phyloP scores from a whole-genome alignment of 2,888 invertebrate species.

The Lycia hirtaria region DNA sequence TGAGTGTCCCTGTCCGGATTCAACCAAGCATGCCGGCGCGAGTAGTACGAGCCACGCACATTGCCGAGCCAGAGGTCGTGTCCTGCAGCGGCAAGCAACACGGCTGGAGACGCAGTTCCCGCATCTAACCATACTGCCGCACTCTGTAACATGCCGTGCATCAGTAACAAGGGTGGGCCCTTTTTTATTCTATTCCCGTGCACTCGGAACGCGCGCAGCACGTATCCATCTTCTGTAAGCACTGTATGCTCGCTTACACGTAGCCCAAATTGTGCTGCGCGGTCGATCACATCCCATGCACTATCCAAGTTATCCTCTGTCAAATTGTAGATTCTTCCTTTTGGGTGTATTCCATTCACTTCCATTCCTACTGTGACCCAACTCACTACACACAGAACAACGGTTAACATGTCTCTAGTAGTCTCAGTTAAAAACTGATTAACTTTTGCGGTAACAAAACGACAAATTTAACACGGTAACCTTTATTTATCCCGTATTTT shows the following conservation, averaged over 20 bases:
- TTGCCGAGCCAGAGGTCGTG: slow-evolving; percentile 47
- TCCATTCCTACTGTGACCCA: background rate
- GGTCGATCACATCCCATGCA: background rate
- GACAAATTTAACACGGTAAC: no score
- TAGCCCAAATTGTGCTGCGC: slow-evolving; percentile 51
- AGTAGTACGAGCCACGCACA: slow-evolving; percentile 60
- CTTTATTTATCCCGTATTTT: no score
- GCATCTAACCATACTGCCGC: slow-evolving; percentile 64
- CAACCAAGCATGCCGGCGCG: slow-evolving; percentile 73
- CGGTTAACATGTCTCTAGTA: background rate
- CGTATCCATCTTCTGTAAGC: slow-evolving; percentile 65
- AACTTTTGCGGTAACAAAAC: no score
- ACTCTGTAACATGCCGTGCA: slow-evolving; percentile 68
- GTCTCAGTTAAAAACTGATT: no score
- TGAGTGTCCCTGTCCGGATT: slow-evolving; percentile 59
- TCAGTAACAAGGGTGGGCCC: slow-evolving; percentile 61
- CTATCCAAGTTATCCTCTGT: background rate
- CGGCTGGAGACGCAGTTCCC: slow-evolving; percentile 51
- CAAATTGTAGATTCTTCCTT: background rate
- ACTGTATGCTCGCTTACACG: slow-evolving; percentile 58
- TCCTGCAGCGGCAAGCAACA: slow-evolving; percentile 48
- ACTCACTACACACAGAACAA: no score
- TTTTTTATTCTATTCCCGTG: slow-evolving; percentile 39
- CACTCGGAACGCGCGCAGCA: slow-evolving; percentile 62
- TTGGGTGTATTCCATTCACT: background rate